phyloP scores from a whole-genome alignment of 2,113 vertebrate species.

The Vimba vimba region DNA sequence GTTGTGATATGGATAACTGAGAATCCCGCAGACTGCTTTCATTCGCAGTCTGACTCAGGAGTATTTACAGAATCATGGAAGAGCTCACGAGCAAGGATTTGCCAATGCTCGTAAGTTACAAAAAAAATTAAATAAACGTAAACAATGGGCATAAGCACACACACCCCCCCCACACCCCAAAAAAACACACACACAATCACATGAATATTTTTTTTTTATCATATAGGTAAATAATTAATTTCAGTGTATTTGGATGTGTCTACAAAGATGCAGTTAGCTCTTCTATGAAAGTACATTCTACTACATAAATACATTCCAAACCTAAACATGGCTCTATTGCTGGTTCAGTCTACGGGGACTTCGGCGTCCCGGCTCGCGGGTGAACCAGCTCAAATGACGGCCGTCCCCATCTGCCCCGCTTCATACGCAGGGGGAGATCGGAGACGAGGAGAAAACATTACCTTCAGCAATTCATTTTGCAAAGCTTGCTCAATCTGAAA shows the following conservation, averaged over 20 bases:
- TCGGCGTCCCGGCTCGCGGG: conserved; percentile 50
- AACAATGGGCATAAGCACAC: conserved; percentile 55
- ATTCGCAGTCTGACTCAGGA: conserved; percentile 29
- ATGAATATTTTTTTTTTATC: background rate
- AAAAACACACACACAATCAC: conserved; percentile 2
- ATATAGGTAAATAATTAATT: conserved; percentile 56
- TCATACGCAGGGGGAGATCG: conserved; percentile 47
- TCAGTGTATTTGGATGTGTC: conserved; percentile 71
- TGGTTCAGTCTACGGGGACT: conserved; percentile 54
- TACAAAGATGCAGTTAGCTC: conserved; percentile 67
- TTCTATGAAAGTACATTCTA: conserved; percentile 79
- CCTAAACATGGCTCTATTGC: conserved; percentile 61
- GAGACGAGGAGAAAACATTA: conserved; percentile 48
- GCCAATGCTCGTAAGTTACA: conserved; percentile 55
- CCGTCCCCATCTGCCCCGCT: conserved; percentile 34
- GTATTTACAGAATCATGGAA: conserved; percentile 70
- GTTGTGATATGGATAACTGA: conserved; percentile 48
- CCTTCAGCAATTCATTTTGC: conserved; percentile 48
- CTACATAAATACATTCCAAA: conserved; percentile 75
- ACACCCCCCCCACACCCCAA: conserved; percentile 39
- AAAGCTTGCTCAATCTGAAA: conserved; percentile 41
- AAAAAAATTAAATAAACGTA: conserved; percentile 57
- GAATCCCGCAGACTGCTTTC: background rate
- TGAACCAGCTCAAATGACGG: conserved; percentile 58
- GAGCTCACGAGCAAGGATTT: conserved; percentile 52